Base-by-base conservation (phyloP, 2,113 vertebrate genomes). In the Xyrauchen texanus region DNA sequence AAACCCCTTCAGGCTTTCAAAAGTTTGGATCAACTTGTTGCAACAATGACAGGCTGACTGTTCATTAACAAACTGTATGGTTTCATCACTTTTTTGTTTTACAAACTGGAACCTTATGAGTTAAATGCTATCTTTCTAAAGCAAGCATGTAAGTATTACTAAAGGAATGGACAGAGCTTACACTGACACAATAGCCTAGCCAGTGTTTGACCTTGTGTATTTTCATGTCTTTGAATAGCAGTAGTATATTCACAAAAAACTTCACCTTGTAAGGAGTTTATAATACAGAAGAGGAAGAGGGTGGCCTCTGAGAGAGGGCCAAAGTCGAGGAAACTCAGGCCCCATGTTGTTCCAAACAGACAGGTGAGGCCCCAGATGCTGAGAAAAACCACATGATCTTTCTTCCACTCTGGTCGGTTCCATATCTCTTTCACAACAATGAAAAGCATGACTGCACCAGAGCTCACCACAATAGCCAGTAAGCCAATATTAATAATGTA, bases 331-430 rank as follows among this genome's bases (percentile, higher is more conserved):
- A 93, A 91, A 62, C 78, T 79, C 60, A 94, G 85, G 57, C 83
- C 81, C 93, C 93, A 94, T 0, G 87, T 88, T 7, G 87, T 88
- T 6, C 93, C 93, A 3, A 88, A 93, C 44, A 94, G 89, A 74
- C 89, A 90, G 84, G 89, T 93, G 62, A 94, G 89, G 16, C 93
- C 93, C 92, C 91, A 93, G 70, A 94, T 92, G 68, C 93, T 93
- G 83, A 93, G 80, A 60, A 93, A 92, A 0, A 90, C 85, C 81
- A 90, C 87, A 0, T 79, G 72, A 55, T 85, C 88, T 80, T 87
- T 83, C 71, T 61, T 85, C 91, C 91, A 93, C 34, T 92, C 91
- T 0, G 85, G 79, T 16, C 90, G 69, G 60, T 12, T 82, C 11
- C 64, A 85, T 77, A 93, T 90, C 80, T 91, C 8, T 12, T 67